A percentile compares a stretch with the other conserved stretches of the same genome.
Evolutionary conservation across 2,113 vertebrate genomes (phyloP).

Genomic region (Notarius lentiginosus): DNA sequence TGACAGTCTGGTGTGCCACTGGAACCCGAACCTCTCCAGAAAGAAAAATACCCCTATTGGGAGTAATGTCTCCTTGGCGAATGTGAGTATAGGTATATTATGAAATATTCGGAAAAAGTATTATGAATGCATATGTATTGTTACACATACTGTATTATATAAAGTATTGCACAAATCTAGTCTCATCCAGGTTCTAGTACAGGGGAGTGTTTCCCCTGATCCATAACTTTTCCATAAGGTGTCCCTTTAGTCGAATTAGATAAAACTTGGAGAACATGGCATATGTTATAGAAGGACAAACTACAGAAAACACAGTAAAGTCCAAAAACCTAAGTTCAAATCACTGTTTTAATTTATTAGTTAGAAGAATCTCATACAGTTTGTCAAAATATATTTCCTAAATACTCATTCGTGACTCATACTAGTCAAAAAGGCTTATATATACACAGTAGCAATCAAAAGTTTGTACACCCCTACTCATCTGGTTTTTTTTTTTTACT

Average conservation of each 20-base stretch:
- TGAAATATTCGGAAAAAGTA: not conserved
- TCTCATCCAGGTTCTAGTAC: not conserved
- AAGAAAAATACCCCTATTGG: constrained; percentile 69
- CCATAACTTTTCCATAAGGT: not conserved
- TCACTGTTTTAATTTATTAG: not conserved
- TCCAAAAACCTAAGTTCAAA: not conserved
- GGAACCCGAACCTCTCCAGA: constrained; percentile 75
- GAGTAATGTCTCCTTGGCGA: constrained; percentile 65
- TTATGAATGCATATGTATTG: not conserved
- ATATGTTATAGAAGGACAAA: not conserved
- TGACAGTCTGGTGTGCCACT: constrained; percentile 89
- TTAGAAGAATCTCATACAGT: not conserved
- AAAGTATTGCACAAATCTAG: not conserved
- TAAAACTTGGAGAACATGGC: not conserved
- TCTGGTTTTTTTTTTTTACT: no score
- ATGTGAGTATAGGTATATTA: constrained; percentile 64
- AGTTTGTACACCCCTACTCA: no score
- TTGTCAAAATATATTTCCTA: not conserved
- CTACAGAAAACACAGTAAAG: not conserved
- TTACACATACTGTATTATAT: not conserved
- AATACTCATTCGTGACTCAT: not conserved
- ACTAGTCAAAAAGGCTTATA: not conserved
- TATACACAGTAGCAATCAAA: no score
- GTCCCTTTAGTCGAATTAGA: not conserved
- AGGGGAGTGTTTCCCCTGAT: not conserved